Evolutionary conservation across 1,140 invertebrate species (phyloP), one percentile per base, ranked within the genome.

Genomic region (Rhizoglyphus robini): DNA sequence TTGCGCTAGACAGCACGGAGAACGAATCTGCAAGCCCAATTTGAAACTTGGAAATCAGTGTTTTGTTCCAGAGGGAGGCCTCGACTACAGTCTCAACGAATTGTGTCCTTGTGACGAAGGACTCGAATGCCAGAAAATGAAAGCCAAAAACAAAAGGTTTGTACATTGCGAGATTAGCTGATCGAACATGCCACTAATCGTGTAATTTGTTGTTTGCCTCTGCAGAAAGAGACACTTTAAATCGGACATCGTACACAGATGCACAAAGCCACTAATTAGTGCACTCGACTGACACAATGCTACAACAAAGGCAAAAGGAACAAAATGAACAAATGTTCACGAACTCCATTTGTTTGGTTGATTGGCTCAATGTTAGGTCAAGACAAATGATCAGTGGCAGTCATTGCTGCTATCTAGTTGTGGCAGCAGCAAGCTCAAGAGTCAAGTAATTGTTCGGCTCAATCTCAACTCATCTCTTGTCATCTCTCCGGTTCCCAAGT

Each of bases 71-170:
- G 30, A 63, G 31, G 72, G 65, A 29, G 65, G 65, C 13, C 48
- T 66, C 20, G 38, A 61, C 30, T 66, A 61, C 31, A 62, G 57
- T 23, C 65, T 66, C 38, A 66, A 66, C 61, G 58, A 66, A 48
- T 30, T 46, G 13, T 66, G 65, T 48, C 65, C 65, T 18, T 66
- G 65, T 49, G 58, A 62, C 25, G 20, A 61, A 4, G 72, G 70
- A 47, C 29, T 66, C 4, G 65, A 38, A 13, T 66, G 65, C 20
- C 11, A 13, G 5, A 25, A 15, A 23, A 23, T 38, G 18, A 65
- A 62, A 47, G 3, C 31, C 15, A 65, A 65, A 65, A 58, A 48
- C 32, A 81, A 81, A 76, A 79, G 80, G 81, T 81, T 3, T 47
- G 61, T 63, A 2, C 36, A 3, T 20, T 20, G n/a, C 30, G 25